Percentiles rank a stretch among this genome's conserved stretches.
These are phyloP conservation scores for Poecilobothrus nobilitatus DNA, from an alignment of 2,888 invertebrate species.

Conservation along the genomic window DNA sequence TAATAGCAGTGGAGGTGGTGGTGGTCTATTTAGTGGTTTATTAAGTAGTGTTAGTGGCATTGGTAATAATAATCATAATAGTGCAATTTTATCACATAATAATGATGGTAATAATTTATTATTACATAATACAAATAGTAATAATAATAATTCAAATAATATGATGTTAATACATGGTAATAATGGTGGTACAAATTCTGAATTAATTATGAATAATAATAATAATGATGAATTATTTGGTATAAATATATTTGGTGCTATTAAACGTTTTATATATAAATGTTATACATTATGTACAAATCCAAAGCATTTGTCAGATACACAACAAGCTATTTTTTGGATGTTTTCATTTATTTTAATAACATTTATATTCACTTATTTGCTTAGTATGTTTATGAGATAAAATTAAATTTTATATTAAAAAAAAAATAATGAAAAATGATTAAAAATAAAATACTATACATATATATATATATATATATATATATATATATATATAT, in stretches of 20 bases:
- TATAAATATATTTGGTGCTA: slow-evolving; percentile 38
- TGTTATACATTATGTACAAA: slow-evolving; percentile 37
- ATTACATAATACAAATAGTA: background rate
- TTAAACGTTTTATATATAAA: slow-evolving; percentile 43
- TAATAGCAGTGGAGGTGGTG: background rate
- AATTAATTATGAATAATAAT: slow-evolving; percentile 9
- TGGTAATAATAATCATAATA: background rate
- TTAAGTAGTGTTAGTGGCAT: slow-evolving; percentile 2
- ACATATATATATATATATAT: background rate
- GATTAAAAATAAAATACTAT: background rate
- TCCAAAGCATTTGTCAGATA: slow-evolving; percentile 40
- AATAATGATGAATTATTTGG: slow-evolving; percentile 25
- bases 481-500: background rate
- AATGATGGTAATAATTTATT: background rate
- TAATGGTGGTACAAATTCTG: slow-evolving; percentile 16
- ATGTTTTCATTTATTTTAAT: slow-evolving; percentile 41
- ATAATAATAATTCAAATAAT: background rate
- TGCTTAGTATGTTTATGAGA: slow-evolving; percentile 39
- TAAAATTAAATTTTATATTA: slow-evolving; percentile 22
- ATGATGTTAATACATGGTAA: background rate
- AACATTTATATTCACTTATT: slow-evolving; percentile 39
- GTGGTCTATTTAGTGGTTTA: background rate
- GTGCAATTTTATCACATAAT: background rate
- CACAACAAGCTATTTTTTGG: slow-evolving; percentile 40
- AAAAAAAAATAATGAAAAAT: background rate